These are phyloP conservation scores for Aspiorhynchus laticeps DNA, from an alignment of 2,113 vertebrate genomes.

Conservation along the genomic window DNA sequence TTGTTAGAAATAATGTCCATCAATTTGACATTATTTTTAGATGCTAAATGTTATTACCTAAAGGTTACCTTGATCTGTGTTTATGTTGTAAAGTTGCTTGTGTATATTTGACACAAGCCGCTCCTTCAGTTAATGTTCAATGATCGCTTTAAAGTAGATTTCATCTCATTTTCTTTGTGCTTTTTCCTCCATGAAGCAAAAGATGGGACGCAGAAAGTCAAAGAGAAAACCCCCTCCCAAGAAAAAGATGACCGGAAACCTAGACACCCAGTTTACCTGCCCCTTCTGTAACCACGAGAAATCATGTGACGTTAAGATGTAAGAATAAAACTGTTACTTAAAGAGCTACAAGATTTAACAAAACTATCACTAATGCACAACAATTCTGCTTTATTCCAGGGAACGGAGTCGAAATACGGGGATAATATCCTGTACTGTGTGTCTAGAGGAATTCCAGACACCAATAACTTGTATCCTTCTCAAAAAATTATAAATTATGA, in stretches of 20 bases:
- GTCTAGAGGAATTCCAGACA: conserved; percentile 93
- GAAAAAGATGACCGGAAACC: conserved; percentile 89
- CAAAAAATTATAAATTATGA: neutral
- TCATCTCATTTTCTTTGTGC: neutral
- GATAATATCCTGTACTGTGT: conserved; percentile 91
- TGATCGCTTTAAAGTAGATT: neutral
- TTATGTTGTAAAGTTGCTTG: neutral
- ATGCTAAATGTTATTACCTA: neutral
- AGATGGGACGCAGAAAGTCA: conserved; percentile 90
- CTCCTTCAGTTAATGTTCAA: neutral
- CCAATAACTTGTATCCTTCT: conserved; percentile 95
- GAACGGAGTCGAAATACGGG: conserved; percentile 90
- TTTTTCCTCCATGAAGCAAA: neutral
- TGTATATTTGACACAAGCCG: neutral
- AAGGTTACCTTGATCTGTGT: neutral
- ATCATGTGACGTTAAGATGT: conserved; percentile 95
- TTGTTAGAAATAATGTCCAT: neutral
- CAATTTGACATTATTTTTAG: neutral
- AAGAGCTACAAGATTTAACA: neutral
- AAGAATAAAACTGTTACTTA: conserved; percentile 38
- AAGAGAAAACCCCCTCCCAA: conserved; percentile 91
- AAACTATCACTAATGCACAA: neutral
- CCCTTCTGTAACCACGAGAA: conserved; percentile 94
- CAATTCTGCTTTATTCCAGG: conserved; percentile 71
- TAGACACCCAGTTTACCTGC: conserved; percentile 91